Evolutionary conservation across 2,113 vertebrate species (phyloP).

Genomic region (Alectura lathami): DNA sequence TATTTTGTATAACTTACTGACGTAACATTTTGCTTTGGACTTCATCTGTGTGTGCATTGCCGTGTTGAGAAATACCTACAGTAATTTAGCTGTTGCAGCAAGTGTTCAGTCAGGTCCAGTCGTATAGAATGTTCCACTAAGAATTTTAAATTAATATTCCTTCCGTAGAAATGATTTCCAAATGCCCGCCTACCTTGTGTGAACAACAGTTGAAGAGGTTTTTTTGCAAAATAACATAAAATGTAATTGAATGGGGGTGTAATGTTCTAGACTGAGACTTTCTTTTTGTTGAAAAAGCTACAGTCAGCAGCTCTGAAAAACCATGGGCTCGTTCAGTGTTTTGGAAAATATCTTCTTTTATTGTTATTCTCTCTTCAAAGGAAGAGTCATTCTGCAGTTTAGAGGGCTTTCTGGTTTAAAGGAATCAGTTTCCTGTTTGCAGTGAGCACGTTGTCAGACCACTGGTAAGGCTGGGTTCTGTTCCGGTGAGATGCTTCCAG

Average conservation of each 20-base stretch:
- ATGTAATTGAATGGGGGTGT: not conserved
- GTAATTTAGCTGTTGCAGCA: not conserved
- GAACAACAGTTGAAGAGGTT: not conserved
- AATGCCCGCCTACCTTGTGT: not conserved
- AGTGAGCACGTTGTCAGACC: not conserved
- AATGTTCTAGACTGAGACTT: fast-evolving
- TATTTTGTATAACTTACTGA: not conserved
- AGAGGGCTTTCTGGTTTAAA: not conserved
- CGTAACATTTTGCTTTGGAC: not conserved
- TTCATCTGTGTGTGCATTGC: not conserved
- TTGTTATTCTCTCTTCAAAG: not conserved
- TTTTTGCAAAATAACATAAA: not conserved
- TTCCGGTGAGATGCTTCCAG: not conserved
- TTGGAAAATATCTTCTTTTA: not conserved
- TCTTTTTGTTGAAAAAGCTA: not conserved
- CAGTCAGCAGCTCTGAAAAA: not conserved
- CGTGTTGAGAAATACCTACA: not conserved
- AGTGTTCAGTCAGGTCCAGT: not conserved
- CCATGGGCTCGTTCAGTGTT: not conserved
- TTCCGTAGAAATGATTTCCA: not conserved
- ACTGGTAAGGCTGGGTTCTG: not conserved
- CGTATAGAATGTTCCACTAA: not conserved
- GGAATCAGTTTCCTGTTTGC: not conserved
- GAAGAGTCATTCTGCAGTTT: not conserved
- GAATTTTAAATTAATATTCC: not conserved